Base-by-base conservation (phyloP, 2,888 invertebrate genomes). In the Loripinus fragilis region DNA sequence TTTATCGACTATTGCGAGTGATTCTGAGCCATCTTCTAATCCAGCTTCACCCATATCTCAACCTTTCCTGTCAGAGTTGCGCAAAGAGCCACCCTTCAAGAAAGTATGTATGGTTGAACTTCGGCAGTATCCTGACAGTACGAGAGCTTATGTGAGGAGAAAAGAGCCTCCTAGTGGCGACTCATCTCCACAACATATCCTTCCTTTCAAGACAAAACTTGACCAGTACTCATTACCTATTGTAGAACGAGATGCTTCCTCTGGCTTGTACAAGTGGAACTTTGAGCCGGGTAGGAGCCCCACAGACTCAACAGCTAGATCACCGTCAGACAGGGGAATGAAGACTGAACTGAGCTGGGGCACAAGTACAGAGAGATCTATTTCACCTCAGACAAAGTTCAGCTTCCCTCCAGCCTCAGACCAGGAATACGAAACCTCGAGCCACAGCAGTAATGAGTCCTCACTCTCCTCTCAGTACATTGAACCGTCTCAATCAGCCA, bases 51-150 rank as follows among this genome's bases (percentile, higher is more conserved):
- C 84, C 30, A 66, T 73, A n/a, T 28, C 68, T 23, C 81, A 69
- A 52, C 76, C 70, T 20, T 78, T 87, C 60, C 52, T 85, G 20
- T 77, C 87, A 52, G 89, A 87, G n/a, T 52, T 78, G 0, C 71
- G 87, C n/a, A 87, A 87, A 76, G 92, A 93, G 76, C 91, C 91
- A 38, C 88, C 91, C 1, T 92, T 90, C 82, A 94, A 94, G 82
- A 91, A 92, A 81, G 97, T 97, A 95, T 97, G 98, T 94, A 98
- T 98, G 96, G 96, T 97, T 0, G 98, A 98, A 91, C 94, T 98
- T 48, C 96, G 97, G 93, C 97, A 97, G 0, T 98, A 98, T 90
- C 97, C 98, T 23, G 98, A 98, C 66, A 85, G 85, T 48, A 80
- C 80, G 7, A 78, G 76, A 35, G 82, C 82, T 7, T 74, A 71